Evolutionary conservation across 2,113 vertebrate species (phyloP).

Genomic region (Poecilia latipinna): DNA sequence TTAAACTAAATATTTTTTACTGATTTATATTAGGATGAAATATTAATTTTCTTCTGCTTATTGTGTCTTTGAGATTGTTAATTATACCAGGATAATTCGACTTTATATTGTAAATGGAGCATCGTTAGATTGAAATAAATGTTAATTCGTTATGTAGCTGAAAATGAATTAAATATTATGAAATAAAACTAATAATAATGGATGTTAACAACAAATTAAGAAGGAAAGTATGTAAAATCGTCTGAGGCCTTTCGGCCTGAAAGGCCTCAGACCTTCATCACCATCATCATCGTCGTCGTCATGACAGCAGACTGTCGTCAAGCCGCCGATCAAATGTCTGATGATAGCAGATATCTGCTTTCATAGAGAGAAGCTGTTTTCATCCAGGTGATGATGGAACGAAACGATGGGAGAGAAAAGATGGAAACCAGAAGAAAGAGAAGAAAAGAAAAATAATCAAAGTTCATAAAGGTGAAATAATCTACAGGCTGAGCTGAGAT

Average conservation of each 20-base stretch:
- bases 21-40: too few relatives aligned
- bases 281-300: not conserved
- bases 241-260: not conserved
- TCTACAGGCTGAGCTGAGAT: not conserved
- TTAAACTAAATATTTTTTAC: too few relatives aligned
- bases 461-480: not conserved
- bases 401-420: not conserved
- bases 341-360: conserved; percentile 32
- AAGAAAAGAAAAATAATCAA: not conserved
- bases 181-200: not conserved
- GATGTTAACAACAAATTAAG: not conserved
- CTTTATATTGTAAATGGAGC: too few relatives aligned
- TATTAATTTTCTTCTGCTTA: too few relatives aligned
- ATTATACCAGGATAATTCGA: too few relatives aligned
- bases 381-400: not conserved
- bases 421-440: not conserved
- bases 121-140: too few relatives aligned
- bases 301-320: conserved; percentile 44
- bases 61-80: too few relatives aligned
- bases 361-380: conserved; percentile 18
- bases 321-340: conserved; percentile 33
- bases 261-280: not conserved
- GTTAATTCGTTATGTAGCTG: too few relatives aligned
- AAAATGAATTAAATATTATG: too few relatives aligned
- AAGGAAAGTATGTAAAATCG: too few relatives aligned